Evolutionary conservation across 2,113 vertebrate genomes (phyloP), one percentile per base, ranked within the genome.

Genomic region (Peromyscus polionotus): DNA sequence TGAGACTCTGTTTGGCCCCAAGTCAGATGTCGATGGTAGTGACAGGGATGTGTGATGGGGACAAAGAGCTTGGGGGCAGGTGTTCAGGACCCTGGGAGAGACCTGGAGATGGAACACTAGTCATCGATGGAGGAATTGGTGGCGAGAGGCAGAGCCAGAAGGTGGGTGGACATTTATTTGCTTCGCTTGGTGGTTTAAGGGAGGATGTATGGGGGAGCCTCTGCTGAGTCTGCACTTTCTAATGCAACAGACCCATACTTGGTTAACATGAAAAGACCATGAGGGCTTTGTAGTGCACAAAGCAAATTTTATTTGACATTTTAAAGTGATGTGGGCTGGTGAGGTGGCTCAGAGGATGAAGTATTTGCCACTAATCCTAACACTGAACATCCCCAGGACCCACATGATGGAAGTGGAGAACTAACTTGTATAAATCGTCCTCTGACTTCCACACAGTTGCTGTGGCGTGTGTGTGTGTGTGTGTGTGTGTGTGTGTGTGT

Each of bases 141-240:
- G 5, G 45, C 2, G 33, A 22, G 3, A 22, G 1, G 17, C 63
- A 45, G 57, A 24, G n/a, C 31, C 80, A 59, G 26, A n/a, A 39
- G 65, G 28, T 39, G 31, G 28, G 42, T 84, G 81, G 70, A 76
- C 31, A 65, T 70, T 88, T 76, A 88, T 67, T 77, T 48, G 80
- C 63, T 88, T 88, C 26, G 70, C 73, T 59, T 96, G n/a, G 51
- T 90, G 76, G 48, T 93, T 93, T 88, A 68, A 80, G n/a, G 54
- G 73, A 81, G 63, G 87, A 68, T 51, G 12, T 45, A 54, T 70
- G 24, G 68, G 31, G 84, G n/a, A 96, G 36, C 16, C 65, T 36
- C 28, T 65, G 36, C 28, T 95, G 75, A 85, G 59, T 24, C 61
- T 51, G 45, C 13, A 31, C 28, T 19, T 76, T 57, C 42, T n/a